Conservation (phyloP, 2,888 invertebrate genomes). For the Cetonia aurata region DNA sequence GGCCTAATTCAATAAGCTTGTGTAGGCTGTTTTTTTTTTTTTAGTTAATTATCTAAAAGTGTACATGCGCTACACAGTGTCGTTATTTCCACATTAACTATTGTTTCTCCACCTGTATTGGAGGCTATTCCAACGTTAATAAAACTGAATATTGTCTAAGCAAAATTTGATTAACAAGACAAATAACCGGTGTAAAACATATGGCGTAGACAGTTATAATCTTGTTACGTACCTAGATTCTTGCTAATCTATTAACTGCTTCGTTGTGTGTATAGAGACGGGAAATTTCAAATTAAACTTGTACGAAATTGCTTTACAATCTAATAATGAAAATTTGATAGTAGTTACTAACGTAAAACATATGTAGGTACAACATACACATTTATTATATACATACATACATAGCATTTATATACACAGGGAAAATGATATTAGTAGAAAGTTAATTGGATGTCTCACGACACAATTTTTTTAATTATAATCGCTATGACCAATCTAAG, state of each 20-base stretch:
- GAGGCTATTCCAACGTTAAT: too few species aligned
- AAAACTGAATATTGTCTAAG: too few species aligned
- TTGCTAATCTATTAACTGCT: conserved; percentile 23
- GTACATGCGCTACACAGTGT: too few species aligned
- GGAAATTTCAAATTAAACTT: conserved; percentile 23
- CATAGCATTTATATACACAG: background rate
- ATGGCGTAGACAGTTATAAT: background rate
- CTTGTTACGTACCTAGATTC: conserved; percentile 21
- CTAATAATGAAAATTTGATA: conserved; percentile 15
- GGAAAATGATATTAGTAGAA: background rate
- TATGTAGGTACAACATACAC: background rate
- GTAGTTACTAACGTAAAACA: background rate
- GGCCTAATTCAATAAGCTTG: too few species aligned
- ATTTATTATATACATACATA: background rate
- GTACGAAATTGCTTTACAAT: conserved; percentile 36
- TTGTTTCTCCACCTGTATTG: too few species aligned
- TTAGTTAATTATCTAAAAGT: too few species aligned
- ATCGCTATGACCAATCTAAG: background rate
- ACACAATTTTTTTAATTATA: background rate
- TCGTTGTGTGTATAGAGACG: conserved; percentile 1
- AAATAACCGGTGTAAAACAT: conserved; percentile 34
- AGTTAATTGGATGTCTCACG: background rate
- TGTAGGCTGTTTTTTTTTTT: too few species aligned
- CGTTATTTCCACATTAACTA: too few species aligned
- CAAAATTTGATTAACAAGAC: background rate